Evolutionary conservation across 2,888 invertebrate genomes (phyloP), one percentile per base, ranked within the genome.

Genomic region (Meghimatium bilineatum): DNA sequence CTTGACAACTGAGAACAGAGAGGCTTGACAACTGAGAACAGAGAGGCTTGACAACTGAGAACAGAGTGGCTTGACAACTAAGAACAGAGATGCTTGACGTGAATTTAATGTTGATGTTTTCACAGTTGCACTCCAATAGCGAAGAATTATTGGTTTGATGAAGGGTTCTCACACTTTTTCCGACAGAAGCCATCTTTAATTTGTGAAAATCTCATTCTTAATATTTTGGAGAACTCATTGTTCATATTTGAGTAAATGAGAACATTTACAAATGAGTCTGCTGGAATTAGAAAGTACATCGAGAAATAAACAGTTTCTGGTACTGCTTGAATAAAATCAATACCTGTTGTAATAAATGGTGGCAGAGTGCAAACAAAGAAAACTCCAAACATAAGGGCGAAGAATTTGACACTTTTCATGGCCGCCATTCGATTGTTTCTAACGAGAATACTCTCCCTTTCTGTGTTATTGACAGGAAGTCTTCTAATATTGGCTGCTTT

Each of bases 351-450:
- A 3, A 38, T 26, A n/a, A 36, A 14, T n/a, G 60, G 76, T 26
- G 63, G 26, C 0, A 36, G 3, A 36, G 76, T 63, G 36, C 36
- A 77, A 1, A 63, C 3, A 2, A 12, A 34, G 38, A 63, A 77
- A 0, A 38, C 34, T 12, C 76, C 76, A 63, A 77, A 77, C 76
- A 77, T 60, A 12, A 34, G 14, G 20, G 60, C 36, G n/a, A 77
- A 77, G 34, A 77, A 77, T 36, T 52, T 80, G 36, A 44, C 52
- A 67, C 79, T 79, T 79, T 14, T 79, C 67, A 44, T 49, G 29
- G 49, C 67, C 5, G 66, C 66, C 20, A 12, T 44, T 23, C 26
- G 26, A 14, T 67, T 49, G 1, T 49, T 49, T 32, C 38, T 44
- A 10, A 23, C 23, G 10, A 29, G 17, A 17, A 3, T 38, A 1